Percentiles rank a stretch among this genome's conserved stretches.
These are phyloP conservation scores for Lontra canadensis DNA, from an alignment of 2,113 vertebrate genomes.

Conservation along the genomic window DNA sequence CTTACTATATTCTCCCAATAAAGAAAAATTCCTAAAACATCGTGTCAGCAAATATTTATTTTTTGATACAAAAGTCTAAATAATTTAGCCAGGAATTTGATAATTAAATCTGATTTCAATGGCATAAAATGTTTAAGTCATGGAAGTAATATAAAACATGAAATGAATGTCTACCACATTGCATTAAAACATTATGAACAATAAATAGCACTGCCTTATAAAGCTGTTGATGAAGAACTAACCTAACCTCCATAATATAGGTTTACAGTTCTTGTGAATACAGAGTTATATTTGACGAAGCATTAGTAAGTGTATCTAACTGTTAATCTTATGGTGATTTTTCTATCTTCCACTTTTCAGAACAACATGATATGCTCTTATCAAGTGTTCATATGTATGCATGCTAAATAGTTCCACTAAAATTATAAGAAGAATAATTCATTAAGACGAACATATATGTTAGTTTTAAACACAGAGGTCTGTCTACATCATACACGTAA, in stretches of 20 bases:
- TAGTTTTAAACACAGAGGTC: neutral
- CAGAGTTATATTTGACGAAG: neutral
- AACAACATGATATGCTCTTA: neutral
- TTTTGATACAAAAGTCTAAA: conserved; percentile 83
- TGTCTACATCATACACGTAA: neutral
- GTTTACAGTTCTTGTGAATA: neutral
- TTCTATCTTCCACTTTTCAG: neutral
- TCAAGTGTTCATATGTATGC: neutral
- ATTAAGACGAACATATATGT: neutral
- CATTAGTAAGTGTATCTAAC: neutral
- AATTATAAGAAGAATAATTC: neutral
- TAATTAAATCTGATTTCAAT: conserved; percentile 58
- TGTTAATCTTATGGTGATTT: neutral
- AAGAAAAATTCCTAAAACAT: conserved; percentile 74
- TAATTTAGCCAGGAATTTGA: conserved; percentile 83
- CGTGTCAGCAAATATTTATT: conserved; percentile 82
- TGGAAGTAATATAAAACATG: neutral
- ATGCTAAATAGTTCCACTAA: neutral
- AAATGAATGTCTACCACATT: neutral
- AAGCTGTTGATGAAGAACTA: neutral
- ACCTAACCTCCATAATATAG: neutral
- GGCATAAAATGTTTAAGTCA: conserved; percentile 29
- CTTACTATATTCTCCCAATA: conserved; percentile 79
- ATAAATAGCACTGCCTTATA: neutral
- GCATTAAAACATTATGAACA: neutral